A percentile compares a stretch with the other conserved stretches of the same genome.
Conservation (phyloP, 2,113 vertebrate genomes). For the Enhydra lutris region DNA sequence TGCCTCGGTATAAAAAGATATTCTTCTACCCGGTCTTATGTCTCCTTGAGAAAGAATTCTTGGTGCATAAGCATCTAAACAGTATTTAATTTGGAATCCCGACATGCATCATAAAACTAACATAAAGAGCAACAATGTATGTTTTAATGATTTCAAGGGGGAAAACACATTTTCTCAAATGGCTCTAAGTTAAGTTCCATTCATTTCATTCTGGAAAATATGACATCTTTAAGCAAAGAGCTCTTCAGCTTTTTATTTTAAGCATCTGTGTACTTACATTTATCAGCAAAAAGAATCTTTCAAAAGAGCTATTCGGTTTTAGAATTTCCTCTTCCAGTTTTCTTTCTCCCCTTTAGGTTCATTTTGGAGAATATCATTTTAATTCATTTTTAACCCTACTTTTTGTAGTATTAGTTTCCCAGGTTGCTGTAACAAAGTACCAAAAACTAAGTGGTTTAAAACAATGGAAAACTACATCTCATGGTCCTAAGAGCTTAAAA, state of each 20-base stretch:
- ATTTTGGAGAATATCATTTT: constrained; percentile 6
- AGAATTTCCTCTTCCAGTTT: not conserved
- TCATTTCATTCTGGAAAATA: constrained; percentile 51
- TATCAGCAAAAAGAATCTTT: constrained; percentile 44
- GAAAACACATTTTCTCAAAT: constrained; percentile 40
- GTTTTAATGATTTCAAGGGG: constrained; percentile 40
- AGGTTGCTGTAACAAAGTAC: not conserved
- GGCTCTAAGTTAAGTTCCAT: not conserved
- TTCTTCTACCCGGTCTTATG: not conserved
- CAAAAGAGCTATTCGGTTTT: not conserved
- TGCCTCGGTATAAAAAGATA: not conserved
- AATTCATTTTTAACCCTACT: not conserved
- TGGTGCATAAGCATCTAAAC: constrained; percentile 33
- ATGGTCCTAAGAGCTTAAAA: not conserved
- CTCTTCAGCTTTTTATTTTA: constrained; percentile 55
- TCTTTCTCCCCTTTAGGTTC: not conserved
- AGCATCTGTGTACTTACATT: constrained; percentile 46
- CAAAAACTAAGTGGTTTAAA: not conserved
- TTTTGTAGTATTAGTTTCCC: not conserved
- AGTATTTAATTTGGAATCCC: constrained; percentile 63
- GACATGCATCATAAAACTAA: constrained; percentile 54
- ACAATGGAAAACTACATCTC: not conserved
- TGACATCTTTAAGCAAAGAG: constrained; percentile 47
- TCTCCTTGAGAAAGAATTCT: constrained; percentile 37
- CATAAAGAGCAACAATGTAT: constrained; percentile 46